These are phyloP conservation scores for Notoglanidium macrostoma DNA, from an alignment of 2,797 vertebrate species.

Conservation along the genomic window DNA sequence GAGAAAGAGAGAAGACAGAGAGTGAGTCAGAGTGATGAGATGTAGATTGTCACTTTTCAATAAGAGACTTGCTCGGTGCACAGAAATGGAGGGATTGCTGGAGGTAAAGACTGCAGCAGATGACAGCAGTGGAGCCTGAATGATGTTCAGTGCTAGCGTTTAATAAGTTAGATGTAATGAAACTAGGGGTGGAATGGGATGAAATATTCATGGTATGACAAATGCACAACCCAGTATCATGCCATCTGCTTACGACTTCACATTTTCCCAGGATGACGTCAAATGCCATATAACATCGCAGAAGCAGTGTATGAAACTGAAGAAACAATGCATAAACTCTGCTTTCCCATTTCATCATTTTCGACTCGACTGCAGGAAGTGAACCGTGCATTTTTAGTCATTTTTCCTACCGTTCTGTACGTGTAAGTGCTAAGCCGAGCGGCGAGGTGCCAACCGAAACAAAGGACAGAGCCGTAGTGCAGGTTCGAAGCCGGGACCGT, in stretches of 20 bases:
- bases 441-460: background rate
- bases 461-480: background rate
- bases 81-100: constrained; percentile 13
- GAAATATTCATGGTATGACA: constrained; percentile 28
- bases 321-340: too few relatives aligned
- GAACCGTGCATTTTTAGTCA: too few relatives aligned
- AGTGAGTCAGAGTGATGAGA: constrained; percentile 31
- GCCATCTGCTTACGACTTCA: background rate
- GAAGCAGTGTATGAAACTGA: background rate
- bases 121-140: constrained; percentile 17
- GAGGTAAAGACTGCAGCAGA: constrained; percentile 14
- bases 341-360: too few relatives aligned
- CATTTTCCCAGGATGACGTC: background rate
- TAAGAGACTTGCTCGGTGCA: constrained; percentile 12
- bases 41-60: constrained; percentile 20
- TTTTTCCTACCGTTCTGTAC: background rate
- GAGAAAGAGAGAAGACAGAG: background rate
- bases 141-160: background rate
- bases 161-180: constrained; percentile 35
- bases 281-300: background rate
- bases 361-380: background rate
- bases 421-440: background rate
- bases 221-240: constrained; percentile 11
- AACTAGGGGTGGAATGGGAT: constrained; percentile 14
- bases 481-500: too few relatives aligned